These are phyloP conservation scores for Cephalopachus bancanus DNA, from an alignment of 2,797 vertebrate species.

Conservation along the genomic window DNA sequence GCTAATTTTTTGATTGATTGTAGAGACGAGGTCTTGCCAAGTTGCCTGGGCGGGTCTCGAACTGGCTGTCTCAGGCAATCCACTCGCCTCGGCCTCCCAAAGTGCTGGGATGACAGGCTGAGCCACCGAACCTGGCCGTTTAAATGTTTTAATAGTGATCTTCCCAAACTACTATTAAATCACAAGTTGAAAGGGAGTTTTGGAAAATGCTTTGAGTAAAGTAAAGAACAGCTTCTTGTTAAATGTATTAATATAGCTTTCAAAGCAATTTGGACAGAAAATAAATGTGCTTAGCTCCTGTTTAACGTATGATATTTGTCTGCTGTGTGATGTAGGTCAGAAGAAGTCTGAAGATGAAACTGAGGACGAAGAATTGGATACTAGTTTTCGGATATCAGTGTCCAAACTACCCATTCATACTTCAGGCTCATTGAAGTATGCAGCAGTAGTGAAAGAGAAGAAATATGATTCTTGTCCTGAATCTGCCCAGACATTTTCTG, in stretches of 20 bases:
- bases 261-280: slow-evolving; percentile 22
- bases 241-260: slow-evolving; percentile 44
- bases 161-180: slow-evolving; percentile 23
- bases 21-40: no score
- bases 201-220: not conserved
- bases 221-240: not conserved
- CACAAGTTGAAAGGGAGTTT: slow-evolving; percentile 24
- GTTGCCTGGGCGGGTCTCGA: no score
- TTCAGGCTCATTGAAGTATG: slow-evolving; percentile 65
- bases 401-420: slow-evolving; percentile 77
- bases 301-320: not conserved
- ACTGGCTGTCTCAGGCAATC: no score
- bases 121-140: no score
- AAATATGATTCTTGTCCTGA: slow-evolving; percentile 48
- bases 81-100: no score
- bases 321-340: slow-evolving; percentile 47
- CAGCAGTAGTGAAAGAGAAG: slow-evolving; percentile 67
- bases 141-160: not conserved
- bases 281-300: not conserved
- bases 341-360: slow-evolving; percentile 34
- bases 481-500: slow-evolving; percentile 31
- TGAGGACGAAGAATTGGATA: slow-evolving; percentile 53
- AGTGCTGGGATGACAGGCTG: no score
- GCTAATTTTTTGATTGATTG: no score
- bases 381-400: slow-evolving; percentile 78